Conservation (phyloP, 2,888 invertebrate genomes). For the Limenitis camilla region DNA sequence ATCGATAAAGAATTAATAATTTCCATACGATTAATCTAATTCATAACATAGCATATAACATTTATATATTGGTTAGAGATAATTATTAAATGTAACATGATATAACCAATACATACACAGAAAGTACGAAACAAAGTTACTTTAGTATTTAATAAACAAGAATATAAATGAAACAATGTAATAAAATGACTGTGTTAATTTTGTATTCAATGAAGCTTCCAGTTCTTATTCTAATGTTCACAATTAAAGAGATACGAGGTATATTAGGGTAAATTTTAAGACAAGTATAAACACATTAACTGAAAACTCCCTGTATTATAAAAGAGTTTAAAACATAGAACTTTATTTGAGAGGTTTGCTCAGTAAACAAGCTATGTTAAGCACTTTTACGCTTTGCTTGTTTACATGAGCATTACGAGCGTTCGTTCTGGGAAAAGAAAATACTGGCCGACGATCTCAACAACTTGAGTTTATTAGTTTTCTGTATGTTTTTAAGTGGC, state of each 20-base stretch:
- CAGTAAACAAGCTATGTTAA: conserved; percentile 21
- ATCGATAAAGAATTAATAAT: too few species aligned
- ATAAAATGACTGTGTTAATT: background rate
- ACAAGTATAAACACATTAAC: conserved; percentile 2
- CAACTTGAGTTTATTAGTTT: conserved; percentile 14
- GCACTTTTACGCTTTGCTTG: conserved; percentile 20
- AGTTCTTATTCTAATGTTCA: background rate
- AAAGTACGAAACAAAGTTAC: too few species aligned
- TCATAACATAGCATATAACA: too few species aligned
- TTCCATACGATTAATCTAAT: too few species aligned
- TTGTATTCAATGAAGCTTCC: background rate
- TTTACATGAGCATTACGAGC: conserved; percentile 17
- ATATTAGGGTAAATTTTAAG: background rate
- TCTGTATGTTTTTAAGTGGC: conserved; percentile 4
- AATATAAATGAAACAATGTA: too few species aligned
- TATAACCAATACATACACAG: too few species aligned
- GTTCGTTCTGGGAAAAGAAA: conserved; percentile 13
- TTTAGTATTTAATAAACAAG: too few species aligned
- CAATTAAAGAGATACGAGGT: background rate
- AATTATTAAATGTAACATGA: too few species aligned
- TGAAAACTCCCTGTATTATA: conserved; percentile 6
- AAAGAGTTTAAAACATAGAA: conserved; percentile 16
- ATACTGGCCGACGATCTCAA: conserved; percentile 13
- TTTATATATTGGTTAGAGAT: too few species aligned
- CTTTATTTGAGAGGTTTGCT: conserved; percentile 21